Percentiles rank a stretch among this genome's conserved stretches.
Evolutionary conservation across 2,113 vertebrate species (phyloP).

Genomic region (Elanus axillaris): DNA sequence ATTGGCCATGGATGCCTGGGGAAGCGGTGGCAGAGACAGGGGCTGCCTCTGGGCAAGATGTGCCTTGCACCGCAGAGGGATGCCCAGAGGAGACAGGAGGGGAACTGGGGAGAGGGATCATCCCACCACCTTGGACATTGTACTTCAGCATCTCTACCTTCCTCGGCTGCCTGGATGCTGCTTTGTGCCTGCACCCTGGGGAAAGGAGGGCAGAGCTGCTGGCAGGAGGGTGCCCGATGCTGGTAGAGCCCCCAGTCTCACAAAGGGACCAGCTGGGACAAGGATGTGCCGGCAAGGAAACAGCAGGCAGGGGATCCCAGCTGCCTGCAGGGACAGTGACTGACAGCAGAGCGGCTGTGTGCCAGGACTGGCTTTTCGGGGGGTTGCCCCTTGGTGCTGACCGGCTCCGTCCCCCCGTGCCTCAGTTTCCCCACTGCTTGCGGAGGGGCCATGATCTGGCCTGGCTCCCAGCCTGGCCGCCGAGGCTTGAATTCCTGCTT

Average conservation of each 20-base stretch:
- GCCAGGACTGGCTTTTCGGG: not conserved
- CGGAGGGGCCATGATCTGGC: not conserved
- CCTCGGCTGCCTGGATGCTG: not conserved
- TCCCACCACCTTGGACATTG: fast-evolving
- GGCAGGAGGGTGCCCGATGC: not conserved
- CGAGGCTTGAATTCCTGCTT: conserved; percentile 38
- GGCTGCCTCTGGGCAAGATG: not conserved
- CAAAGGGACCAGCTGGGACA: not conserved
- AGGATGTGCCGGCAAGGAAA: not conserved
- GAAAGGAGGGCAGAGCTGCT: not conserved
- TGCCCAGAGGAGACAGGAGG: fast-evolving
- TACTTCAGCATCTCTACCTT: not conserved
- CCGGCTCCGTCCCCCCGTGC: fast-evolving
- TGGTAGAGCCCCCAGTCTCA: not conserved
- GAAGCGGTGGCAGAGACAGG: not conserved
- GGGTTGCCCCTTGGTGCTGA: not conserved
- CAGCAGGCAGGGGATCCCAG: not conserved
- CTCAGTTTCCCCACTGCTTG: not conserved
- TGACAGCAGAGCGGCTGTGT: fast-evolving
- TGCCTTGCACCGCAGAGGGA: fast-evolving
- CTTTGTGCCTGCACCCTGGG: not conserved
- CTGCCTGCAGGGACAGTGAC: not conserved
- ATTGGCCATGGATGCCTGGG: fast-evolving
- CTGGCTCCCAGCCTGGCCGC: conserved; percentile 25
- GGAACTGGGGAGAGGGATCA: not conserved